phyloP scores from a whole-genome alignment of 2,113 vertebrate genomes.

The Atherinomorus stipes region DNA sequence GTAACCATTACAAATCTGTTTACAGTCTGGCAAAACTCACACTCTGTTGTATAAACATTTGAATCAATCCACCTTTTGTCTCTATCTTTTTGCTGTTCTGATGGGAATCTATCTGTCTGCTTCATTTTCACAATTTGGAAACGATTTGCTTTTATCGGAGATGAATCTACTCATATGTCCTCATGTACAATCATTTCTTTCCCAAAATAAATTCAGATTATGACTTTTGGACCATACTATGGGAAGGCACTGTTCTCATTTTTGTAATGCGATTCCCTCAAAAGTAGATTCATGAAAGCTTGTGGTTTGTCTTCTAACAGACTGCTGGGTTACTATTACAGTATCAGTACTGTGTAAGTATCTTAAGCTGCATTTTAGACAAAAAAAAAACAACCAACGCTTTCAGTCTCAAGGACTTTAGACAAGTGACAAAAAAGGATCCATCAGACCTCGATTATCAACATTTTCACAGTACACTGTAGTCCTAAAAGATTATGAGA shows the following conservation, averaged over 20 bases:
- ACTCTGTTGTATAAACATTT: not conserved
- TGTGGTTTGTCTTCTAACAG: too few relatives aligned
- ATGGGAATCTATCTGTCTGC: conserved; percentile 5
- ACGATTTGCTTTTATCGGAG: not conserved
- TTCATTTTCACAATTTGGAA: not conserved
- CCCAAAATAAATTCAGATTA: too few relatives aligned
- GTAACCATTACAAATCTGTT: conserved; percentile 15
- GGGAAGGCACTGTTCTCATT: not conserved
- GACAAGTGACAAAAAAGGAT: not conserved
- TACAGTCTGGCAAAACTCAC: not conserved
- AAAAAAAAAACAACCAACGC: not conserved
- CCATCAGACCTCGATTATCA: too few relatives aligned
- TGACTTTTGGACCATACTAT: not conserved
- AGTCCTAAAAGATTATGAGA: not conserved
- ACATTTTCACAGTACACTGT: not conserved
- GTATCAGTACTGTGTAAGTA: not conserved
- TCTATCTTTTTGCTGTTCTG: not conserved
- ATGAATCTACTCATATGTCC: not conserved
- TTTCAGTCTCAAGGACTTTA: too few relatives aligned
- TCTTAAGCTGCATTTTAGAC: not conserved
- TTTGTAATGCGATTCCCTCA: too few relatives aligned
- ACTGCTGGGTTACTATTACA: too few relatives aligned
- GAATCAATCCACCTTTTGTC: not conserved
- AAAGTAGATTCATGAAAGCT: too few relatives aligned
- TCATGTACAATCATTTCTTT: not conserved